Evolutionary conservation across 1,140 invertebrate species (phyloP).

Genomic region (Penaeus vannamei): DNA sequence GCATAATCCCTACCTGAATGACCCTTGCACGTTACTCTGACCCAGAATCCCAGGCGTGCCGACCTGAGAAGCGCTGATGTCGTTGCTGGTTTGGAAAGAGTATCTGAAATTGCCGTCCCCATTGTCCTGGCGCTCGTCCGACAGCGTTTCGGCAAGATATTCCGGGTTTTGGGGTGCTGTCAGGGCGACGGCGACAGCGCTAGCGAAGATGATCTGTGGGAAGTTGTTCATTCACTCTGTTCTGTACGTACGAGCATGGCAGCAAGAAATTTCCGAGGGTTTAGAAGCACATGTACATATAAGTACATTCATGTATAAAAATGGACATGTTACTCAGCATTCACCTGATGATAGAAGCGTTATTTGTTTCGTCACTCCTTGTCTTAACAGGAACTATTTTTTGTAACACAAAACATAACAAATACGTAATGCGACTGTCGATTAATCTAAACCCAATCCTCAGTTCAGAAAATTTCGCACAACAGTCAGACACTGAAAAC

Average conservation of each 20-base stretch:
- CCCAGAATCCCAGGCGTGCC: neutral
- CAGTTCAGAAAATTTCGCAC: too few species aligned
- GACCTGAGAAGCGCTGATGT: neutral
- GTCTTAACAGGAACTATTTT: too few species aligned
- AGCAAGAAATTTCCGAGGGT: neutral
- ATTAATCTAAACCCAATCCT: too few species aligned
- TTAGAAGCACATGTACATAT: neutral
- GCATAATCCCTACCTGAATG: neutral
- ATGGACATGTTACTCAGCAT: neutral
- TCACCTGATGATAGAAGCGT: too few species aligned
- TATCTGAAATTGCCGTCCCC: conserved; percentile 14
- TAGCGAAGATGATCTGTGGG: conserved; percentile 36
- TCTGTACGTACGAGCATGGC: neutral
- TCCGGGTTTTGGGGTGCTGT: conserved; percentile 14
- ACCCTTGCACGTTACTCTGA: conserved; percentile 18
- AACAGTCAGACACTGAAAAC: too few species aligned
- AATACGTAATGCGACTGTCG: too few species aligned
- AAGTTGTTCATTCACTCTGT: too few species aligned
- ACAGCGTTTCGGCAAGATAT: neutral
- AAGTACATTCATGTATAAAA: neutral
- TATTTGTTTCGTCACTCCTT: too few species aligned
- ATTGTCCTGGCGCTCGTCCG: neutral
- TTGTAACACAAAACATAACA: too few species aligned
- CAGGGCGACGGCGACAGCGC: conserved; percentile 31
- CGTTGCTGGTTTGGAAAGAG: neutral